Evolutionary conservation across 2,888 invertebrate genomes (phyloP).

Genomic region (Iphiclides podalirius): DNA sequence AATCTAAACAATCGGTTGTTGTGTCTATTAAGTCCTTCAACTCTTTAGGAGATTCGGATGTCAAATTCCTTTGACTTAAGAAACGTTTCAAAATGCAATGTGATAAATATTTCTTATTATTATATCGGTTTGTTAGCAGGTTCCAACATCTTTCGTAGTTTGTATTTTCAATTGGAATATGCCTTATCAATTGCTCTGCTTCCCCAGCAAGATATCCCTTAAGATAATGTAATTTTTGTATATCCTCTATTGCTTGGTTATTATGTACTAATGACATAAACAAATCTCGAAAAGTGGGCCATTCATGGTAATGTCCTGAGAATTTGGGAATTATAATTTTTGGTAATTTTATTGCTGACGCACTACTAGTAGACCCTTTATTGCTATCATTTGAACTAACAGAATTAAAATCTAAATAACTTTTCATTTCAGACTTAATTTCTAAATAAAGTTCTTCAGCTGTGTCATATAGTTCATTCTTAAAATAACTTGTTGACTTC

Average conservation of each 20-base stretch:
- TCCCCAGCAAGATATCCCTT: conserved; percentile 28
- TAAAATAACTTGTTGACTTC: no score
- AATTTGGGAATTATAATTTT: conserved; percentile 27
- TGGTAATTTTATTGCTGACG: conserved; percentile 22
- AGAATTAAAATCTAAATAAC: no score
- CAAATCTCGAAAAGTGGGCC: conserved; percentile 27
- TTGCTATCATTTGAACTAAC: no score
- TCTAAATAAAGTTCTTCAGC: conserved; percentile 13
- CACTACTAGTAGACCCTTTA: background rate
- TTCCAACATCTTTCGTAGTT: conserved; percentile 30
- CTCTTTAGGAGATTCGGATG: conserved; percentile 21
- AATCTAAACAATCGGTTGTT: conserved; percentile 25
- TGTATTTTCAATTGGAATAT: conserved; percentile 23
- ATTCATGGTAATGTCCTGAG: conserved; percentile 28
- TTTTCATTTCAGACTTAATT: background rate
- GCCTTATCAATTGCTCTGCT: conserved; percentile 30
- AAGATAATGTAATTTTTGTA: conserved; percentile 31
- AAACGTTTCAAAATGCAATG: conserved; percentile 25
- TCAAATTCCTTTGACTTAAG: conserved; percentile 22
- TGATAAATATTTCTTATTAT: conserved; percentile 28
- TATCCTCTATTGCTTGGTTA: conserved; percentile 24
- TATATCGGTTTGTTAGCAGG: conserved; percentile 25
- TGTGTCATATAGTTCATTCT: background rate
- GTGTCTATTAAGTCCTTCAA: conserved; percentile 22
- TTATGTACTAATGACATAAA: conserved; percentile 28